A percentile compares a stretch with the other conserved stretches of the same genome.
phyloP scores from a whole-genome alignment of 1,140 invertebrate genomes.

The Papilio polytes region DNA sequence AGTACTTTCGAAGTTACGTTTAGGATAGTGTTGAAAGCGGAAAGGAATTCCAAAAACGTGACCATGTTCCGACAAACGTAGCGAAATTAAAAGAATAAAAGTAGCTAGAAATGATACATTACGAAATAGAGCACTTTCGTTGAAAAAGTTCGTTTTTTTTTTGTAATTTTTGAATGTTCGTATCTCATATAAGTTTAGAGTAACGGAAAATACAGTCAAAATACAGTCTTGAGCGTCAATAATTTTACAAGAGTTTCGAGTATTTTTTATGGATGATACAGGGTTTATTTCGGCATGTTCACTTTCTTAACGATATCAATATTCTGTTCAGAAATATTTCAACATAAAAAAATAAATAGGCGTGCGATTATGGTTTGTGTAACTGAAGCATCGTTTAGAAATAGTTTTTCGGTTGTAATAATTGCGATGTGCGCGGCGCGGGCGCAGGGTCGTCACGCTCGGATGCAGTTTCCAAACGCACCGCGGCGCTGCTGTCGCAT shows the following conservation, averaged over 20 bases:
- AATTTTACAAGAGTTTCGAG: too few species aligned
- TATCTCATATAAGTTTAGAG: too few species aligned
- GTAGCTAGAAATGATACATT: too few species aligned
- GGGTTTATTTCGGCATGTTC: too few species aligned
- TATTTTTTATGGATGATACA: too few species aligned
- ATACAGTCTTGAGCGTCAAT: too few species aligned
- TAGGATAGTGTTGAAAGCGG: constrained; percentile 13
- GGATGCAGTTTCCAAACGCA: not conserved
- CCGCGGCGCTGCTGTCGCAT: not conserved
- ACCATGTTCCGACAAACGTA: not conserved
- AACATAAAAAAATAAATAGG: not conserved
- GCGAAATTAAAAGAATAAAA: constrained; percentile 6
- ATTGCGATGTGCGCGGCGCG: not conserved
- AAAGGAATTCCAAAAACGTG: constrained; percentile 18
- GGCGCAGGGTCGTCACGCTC: constrained; percentile 4
- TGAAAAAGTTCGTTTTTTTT: too few species aligned
- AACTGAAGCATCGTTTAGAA: not conserved
- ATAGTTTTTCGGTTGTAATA: constrained; percentile 1
- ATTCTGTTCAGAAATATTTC: not conserved
- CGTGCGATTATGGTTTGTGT: not conserved
- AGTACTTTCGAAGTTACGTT: not conserved
- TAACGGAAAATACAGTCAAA: too few species aligned
- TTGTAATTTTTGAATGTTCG: too few species aligned
- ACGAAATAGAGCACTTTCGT: not conserved
- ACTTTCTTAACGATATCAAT: not conserved